Percentiles rank a stretch among this genome's conserved stretches.
These are phyloP conservation scores for Basileuterus tristriatus DNA, from an alignment of 2,797 vertebrate species.

Conservation along the genomic window DNA sequence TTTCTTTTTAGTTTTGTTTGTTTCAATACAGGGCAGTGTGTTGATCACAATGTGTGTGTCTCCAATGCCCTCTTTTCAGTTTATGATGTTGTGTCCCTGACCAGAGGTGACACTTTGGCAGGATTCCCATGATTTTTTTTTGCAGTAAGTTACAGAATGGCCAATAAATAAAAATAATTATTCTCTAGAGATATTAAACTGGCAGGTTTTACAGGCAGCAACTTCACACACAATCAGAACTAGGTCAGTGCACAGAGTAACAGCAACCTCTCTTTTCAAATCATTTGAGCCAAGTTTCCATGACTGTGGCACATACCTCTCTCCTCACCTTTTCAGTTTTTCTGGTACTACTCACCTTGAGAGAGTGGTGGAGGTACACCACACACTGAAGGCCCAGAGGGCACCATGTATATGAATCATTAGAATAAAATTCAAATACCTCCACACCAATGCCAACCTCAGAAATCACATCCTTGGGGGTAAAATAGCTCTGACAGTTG, in stretches of 20 bases:
- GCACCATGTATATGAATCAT: no score
- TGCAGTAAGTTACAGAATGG: not conserved
- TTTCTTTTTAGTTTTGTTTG: not conserved
- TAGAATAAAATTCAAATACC: not conserved
- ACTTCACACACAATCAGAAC: not conserved
- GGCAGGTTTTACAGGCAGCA: not conserved
- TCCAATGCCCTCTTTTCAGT: not conserved
- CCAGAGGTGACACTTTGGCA: not conserved
- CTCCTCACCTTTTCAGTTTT: not conserved
- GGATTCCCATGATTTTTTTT: not conserved
- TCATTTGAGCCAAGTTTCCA: not conserved
- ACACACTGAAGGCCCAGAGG: not conserved
- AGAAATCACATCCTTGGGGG: not conserved
- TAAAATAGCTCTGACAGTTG: not conserved
- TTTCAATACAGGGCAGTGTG: not conserved
- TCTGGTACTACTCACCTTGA: not conserved
- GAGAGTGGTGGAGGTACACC: not conserved
- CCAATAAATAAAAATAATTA: not conserved
- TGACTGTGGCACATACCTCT: no score
- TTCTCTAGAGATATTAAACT: not conserved
- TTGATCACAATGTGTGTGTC: not conserved
- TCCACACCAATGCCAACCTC: not conserved
- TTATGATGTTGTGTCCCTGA: not conserved
- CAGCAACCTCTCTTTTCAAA: not conserved
- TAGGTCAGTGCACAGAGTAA: not conserved